Percentiles rank a stretch among this genome's conserved stretches.
Conservation (phyloP, 2,888 invertebrate genomes). For the Hirtodrosophila cameraria region DNA sequence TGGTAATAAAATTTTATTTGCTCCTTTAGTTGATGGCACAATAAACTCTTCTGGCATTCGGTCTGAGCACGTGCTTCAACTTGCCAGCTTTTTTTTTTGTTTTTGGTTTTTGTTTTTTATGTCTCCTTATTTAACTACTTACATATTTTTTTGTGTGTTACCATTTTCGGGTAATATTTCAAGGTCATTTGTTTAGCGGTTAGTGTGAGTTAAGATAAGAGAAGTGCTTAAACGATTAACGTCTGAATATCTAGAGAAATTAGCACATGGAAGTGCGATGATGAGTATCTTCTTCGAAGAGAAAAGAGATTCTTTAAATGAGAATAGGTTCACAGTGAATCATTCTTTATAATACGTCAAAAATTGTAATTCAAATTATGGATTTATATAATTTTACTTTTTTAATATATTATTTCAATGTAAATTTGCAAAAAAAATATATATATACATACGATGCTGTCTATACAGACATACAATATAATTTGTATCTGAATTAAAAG, state of each 20-base stretch:
- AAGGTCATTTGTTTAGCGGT: slow-evolving; percentile 58
- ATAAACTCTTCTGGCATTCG: slow-evolving; percentile 74
- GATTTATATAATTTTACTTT: no score
- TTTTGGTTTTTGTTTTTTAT: slow-evolving; percentile 19
- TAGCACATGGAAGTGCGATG: not conserved
- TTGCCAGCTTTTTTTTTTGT: slow-evolving; percentile 40
- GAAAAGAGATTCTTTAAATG: no score
- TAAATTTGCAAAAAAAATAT: no score
- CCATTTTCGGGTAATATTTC: slow-evolving; percentile 39
- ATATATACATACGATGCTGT: no score
- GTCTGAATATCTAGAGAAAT: slow-evolving; percentile 7
- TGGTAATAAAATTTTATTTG: slow-evolving; percentile 80
- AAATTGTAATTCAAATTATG: no score
- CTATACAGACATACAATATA: no score
- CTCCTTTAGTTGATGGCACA: slow-evolving; percentile 79
- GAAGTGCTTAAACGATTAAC: slow-evolving; percentile 20
- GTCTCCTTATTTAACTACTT: slow-evolving; percentile 39
- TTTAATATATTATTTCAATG: no score
- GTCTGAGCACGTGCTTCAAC: slow-evolving; percentile 69
- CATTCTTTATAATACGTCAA: no score
- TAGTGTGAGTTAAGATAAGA: slow-evolving; percentile 25
- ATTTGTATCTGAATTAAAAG: no score
- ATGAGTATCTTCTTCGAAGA: not conserved
- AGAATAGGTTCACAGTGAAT: no score
- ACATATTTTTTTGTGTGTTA: slow-evolving; percentile 21